A percentile compares a stretch with the other conserved stretches of the same genome.
These are phyloP conservation scores for Australoheros facetus DNA, from an alignment of 2,797 vertebrate species.

Conservation along the genomic window DNA sequence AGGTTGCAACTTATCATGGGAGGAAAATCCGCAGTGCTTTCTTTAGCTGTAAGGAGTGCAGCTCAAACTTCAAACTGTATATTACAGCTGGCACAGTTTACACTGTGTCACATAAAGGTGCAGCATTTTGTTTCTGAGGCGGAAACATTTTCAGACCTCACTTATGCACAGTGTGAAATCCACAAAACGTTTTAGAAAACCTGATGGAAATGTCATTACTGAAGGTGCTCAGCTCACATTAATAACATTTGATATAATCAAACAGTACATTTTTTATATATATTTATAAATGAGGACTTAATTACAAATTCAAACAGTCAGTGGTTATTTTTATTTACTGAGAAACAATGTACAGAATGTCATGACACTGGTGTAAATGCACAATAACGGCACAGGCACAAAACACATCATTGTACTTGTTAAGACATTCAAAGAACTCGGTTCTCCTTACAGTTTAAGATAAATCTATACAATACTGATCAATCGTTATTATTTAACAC, in stretches of 20 bases:
- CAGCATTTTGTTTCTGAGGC: conserved; percentile 33
- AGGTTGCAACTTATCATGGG: conserved; percentile 8
- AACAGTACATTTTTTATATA: not conserved
- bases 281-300: conserved; percentile 28
- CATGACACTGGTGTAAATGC: conserved; percentile 43
- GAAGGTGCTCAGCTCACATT: not conserved
- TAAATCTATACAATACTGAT: conserved; percentile 45
- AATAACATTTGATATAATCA: not conserved
- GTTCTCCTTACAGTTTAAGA: conserved; percentile 36
- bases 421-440: conserved; percentile 48
- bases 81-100: not conserved
- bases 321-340: conserved; percentile 65
- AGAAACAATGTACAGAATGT: conserved; percentile 53
- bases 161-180: conserved; percentile 3
- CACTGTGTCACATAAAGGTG: not conserved
- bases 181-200: not conserved
- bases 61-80: not conserved
- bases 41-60: not conserved
- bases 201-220: not conserved
- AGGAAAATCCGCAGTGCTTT: not conserved
- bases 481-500: not conserved
- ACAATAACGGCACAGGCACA: conserved; percentile 58
- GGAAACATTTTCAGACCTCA: conserved; percentile 11
- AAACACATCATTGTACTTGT: conserved; percentile 45
- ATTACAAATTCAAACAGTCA: conserved; percentile 55